These are phyloP conservation scores for Pteromalus puparum DNA, from an alignment of 1,140 invertebrate genomes.

Conservation along the genomic window DNA sequence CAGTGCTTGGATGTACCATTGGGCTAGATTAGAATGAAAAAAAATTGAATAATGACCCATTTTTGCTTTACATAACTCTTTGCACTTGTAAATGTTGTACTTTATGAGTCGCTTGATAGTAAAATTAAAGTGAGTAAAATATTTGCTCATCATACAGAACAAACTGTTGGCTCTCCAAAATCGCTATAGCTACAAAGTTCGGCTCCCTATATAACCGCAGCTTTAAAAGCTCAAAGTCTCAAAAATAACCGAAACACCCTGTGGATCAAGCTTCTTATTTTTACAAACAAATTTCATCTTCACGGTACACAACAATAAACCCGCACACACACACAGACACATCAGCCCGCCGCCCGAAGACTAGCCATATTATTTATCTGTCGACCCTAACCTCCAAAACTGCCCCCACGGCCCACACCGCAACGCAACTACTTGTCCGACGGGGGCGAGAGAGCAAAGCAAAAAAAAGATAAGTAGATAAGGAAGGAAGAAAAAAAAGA, in stretches of 20 bases:
- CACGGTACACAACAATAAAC: neutral
- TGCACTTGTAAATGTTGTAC: slow-evolving; percentile 46
- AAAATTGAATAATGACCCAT: slow-evolving; percentile 38
- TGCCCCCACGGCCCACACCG: too few species aligned
- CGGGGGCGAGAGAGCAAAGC: neutral
- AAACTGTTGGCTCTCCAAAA: neutral
- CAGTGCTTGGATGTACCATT: neutral
- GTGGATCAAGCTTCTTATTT: too few species aligned
- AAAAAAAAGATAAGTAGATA: neutral
- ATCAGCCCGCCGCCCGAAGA: neutral
- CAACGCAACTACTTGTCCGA: neutral
- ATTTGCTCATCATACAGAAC: slow-evolving; percentile 24
- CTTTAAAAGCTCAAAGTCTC: neutral
- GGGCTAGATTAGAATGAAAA: slow-evolving; percentile 4
- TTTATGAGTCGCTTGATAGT: slow-evolving; percentile 26
- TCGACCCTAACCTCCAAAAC: neutral
- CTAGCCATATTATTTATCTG: neutral
- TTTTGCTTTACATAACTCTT: slow-evolving; percentile 10
- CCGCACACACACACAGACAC: too few species aligned
- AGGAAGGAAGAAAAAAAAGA: neutral
- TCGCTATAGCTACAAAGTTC: neutral
- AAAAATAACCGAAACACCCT: neutral
- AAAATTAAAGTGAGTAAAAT: slow-evolving; percentile 15
- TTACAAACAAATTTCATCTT: neutral
- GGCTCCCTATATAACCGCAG: too few species aligned